These are phyloP conservation scores for Leptocoma aspasia DNA, from an alignment of 2,113 vertebrate genomes.

Conservation along the genomic window DNA sequence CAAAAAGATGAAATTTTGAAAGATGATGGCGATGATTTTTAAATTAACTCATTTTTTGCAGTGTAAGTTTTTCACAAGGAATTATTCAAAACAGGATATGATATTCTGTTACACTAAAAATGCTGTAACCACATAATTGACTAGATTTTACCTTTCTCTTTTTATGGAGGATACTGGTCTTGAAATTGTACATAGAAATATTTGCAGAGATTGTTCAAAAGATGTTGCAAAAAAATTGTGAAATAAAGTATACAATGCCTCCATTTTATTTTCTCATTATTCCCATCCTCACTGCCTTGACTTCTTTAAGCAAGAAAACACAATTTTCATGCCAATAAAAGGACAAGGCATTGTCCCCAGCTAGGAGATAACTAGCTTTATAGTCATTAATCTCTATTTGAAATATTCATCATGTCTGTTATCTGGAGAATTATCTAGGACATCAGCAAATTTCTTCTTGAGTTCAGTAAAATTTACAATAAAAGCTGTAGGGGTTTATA, in stretches of 20 bases:
- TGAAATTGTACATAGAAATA: background rate
- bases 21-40: background rate
- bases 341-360: background rate
- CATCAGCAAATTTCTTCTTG: background rate
- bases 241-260: background rate
- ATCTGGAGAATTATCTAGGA: background rate
- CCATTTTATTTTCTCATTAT: background rate
- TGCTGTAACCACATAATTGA: background rate
- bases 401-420: background rate
- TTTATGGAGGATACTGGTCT: background rate
- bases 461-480: background rate
- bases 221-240: background rate
- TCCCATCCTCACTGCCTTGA: background rate
- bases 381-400: background rate
- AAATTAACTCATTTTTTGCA: background rate
- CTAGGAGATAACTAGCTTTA: background rate
- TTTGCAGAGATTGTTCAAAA: background rate
- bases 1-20: background rate
- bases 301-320: background rate
- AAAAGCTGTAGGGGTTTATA: background rate
- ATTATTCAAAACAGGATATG: background rate
- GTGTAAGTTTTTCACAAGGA: background rate
- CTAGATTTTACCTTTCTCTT: background rate
- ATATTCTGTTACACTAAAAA: background rate
- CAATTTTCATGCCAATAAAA: background rate